Percentiles rank a stretch among this genome's conserved stretches.
phyloP scores from a whole-genome alignment of 2,888 invertebrate species.

The Plutella xylostella region DNA sequence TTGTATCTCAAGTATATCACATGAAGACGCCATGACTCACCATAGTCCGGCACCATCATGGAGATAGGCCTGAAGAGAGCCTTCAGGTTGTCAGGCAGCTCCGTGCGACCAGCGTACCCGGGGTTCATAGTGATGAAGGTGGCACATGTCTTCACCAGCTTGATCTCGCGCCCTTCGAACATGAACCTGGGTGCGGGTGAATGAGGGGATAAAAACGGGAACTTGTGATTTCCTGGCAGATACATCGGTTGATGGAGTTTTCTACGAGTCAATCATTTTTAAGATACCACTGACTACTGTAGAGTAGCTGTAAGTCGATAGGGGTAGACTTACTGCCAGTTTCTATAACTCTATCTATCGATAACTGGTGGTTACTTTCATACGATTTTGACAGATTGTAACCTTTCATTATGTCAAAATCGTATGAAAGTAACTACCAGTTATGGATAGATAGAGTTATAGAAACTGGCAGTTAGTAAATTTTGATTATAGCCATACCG shows the following conservation, averaged over 20 bases:
- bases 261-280: background rate
- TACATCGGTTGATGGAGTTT: background rate
- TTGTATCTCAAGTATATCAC: background rate
- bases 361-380: too few species aligned
- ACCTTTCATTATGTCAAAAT: too few species aligned
- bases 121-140: conserved; percentile 95
- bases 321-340: too few species aligned
- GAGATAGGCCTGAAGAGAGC: conserved; percentile 88
- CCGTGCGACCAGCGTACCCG: conserved; percentile 90
- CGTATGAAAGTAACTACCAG: too few species aligned
- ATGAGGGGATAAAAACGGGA: too few species aligned
- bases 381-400: too few species aligned
- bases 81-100: conserved; percentile 89
- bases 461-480: too few species aligned
- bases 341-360: too few species aligned
- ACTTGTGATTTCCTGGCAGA: too few species aligned
- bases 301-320: too few species aligned
- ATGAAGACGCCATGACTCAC: conserved; percentile 42
- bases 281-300: background rate
- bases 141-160: conserved; percentile 82
- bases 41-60: conserved; percentile 95
- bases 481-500: too few species aligned
- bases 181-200: conserved; percentile 79
- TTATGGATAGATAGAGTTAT: too few species aligned
- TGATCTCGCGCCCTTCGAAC: conserved; percentile 92